Evolutionary conservation across 2,113 vertebrate species (phyloP).

Genomic region (Heloderma charlesbogerti): DNA sequence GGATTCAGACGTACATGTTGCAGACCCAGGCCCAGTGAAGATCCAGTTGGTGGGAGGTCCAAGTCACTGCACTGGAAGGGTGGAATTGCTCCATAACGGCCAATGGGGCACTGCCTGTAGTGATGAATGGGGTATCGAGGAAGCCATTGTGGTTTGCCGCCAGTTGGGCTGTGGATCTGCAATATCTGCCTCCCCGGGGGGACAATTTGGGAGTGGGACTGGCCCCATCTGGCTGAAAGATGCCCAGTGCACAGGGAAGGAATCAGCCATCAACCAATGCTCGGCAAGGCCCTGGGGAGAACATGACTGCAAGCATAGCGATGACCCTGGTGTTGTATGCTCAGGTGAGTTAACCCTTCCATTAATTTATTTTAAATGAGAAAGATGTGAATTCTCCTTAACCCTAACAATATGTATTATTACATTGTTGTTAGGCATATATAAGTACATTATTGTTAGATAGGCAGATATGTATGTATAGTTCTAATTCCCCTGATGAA

Average conservation of each 20-base stretch:
- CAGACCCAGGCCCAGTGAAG: not conserved
- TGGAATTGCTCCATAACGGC: not conserved
- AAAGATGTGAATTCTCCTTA: too few relatives aligned
- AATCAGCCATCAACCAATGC: not conserved
- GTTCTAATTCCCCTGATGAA: too few relatives aligned
- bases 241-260: not conserved
- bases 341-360: constrained; percentile 25
- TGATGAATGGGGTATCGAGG: too few relatives aligned
- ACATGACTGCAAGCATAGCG: not conserved
- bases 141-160: too few relatives aligned
- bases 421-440: too few relatives aligned
- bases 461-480: too few relatives aligned
- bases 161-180: not conserved
- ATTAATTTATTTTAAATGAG: too few relatives aligned
- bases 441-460: too few relatives aligned
- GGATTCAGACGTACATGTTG: too few relatives aligned
- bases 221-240: not conserved
- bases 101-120: constrained; percentile 22
- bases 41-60: not conserved
- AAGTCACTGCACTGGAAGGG: not conserved
- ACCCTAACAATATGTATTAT: too few relatives aligned
- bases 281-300: not conserved
- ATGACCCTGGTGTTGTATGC: constrained; percentile 8
- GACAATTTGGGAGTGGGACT: not conserved
- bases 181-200: not conserved